A percentile compares a stretch with the other conserved stretches of the same genome.
Evolutionary conservation across 2,888 invertebrate genomes (phyloP).

Genomic region (Elmis aenea): DNA sequence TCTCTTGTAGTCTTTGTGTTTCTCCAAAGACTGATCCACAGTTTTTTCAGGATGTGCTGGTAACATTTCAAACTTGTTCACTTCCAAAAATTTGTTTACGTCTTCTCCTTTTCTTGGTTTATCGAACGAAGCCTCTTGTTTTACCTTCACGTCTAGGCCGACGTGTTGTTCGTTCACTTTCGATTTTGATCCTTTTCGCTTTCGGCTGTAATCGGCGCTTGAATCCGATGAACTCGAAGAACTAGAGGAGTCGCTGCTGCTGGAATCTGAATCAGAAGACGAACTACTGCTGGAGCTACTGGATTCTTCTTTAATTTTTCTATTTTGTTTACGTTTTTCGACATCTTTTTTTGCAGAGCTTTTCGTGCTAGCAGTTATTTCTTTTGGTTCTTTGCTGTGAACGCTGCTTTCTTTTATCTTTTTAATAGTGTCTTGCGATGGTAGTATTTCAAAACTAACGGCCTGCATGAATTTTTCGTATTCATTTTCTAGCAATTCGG

Average conservation of each 20-base stretch:
- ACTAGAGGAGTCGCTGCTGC: slow-evolving; percentile 17
- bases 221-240: slow-evolving; percentile 21
- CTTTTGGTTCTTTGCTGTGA: not conserved
- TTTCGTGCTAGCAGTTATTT: not conserved
- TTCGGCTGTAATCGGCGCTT: slow-evolving; percentile 17
- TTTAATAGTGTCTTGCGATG: slow-evolving; percentile 12
- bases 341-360: not conserved
- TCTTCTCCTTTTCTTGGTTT: no score
- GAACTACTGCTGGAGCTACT: slow-evolving; percentile 18
- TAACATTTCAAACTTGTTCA: no score
- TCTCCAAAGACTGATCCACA: not conserved
- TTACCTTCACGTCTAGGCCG: no score
- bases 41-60: not conserved
- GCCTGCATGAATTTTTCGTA: slow-evolving; percentile 59
- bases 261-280: slow-evolving; percentile 25
- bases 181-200: slow-evolving; percentile 2
- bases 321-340: not conserved
- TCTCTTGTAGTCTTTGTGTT: not conserved
- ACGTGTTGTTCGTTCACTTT: not conserved
- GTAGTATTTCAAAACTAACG: slow-evolving; percentile 41
- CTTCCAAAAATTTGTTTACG: no score
- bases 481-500: slow-evolving; percentile 41
- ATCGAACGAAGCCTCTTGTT: not conserved
- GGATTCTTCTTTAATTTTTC: slow-evolving; percentile 12
- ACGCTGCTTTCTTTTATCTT: slow-evolving; percentile 13